Evolutionary conservation across 2,797 vertebrate genomes (phyloP).

Genomic region (Oryzias dopingdopingensis): DNA sequence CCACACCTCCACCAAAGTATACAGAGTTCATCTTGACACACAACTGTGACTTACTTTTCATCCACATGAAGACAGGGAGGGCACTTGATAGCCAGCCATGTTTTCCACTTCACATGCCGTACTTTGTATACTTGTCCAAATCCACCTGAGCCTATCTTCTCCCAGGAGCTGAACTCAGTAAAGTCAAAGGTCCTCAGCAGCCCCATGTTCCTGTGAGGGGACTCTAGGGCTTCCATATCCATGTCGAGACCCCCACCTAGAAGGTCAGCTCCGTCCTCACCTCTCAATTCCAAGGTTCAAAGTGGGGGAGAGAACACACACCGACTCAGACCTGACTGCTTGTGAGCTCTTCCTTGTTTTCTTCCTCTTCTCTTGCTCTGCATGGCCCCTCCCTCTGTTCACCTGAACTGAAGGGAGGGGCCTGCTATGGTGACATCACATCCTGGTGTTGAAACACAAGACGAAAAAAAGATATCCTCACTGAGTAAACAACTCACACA

Average conservation of each 20-base stretch:
- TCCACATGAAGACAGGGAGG: slow-evolving; percentile 95
- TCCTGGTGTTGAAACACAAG: slow-evolving; percentile 60
- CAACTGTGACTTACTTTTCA: slow-evolving; percentile 86
- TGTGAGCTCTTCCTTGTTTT: slow-evolving; percentile 73
- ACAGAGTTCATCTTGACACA: background rate
- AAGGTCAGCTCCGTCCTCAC: slow-evolving; percentile 41
- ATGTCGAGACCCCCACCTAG: slow-evolving; percentile 45
- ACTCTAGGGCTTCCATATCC: slow-evolving; percentile 83
- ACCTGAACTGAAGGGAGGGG: slow-evolving; percentile 75
- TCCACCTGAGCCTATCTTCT: slow-evolving; percentile 95
- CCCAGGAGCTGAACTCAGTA: slow-evolving; percentile 89
- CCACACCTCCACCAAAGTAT: background rate
- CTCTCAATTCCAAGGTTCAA: slow-evolving; percentile 42
- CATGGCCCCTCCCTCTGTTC: slow-evolving; percentile 65
- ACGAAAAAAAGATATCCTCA: slow-evolving; percentile 3
- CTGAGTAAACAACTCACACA: slow-evolving; percentile 2
- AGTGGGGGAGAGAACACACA: slow-evolving; percentile 31
- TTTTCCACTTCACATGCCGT: slow-evolving; percentile 96
- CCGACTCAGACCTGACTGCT: slow-evolving; percentile 51
- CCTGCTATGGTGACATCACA: slow-evolving; percentile 71
- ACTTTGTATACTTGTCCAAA: slow-evolving; percentile 98
- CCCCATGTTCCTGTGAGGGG: slow-evolving; percentile 85
- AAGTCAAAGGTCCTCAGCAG: slow-evolving; percentile 90
- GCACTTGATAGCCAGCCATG: slow-evolving; percentile 97
- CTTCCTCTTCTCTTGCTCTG: slow-evolving; percentile 52